These are phyloP conservation scores for Spialia ferax DNA, from an alignment of 2,888 invertebrate genomes.

Conservation along the genomic window DNA sequence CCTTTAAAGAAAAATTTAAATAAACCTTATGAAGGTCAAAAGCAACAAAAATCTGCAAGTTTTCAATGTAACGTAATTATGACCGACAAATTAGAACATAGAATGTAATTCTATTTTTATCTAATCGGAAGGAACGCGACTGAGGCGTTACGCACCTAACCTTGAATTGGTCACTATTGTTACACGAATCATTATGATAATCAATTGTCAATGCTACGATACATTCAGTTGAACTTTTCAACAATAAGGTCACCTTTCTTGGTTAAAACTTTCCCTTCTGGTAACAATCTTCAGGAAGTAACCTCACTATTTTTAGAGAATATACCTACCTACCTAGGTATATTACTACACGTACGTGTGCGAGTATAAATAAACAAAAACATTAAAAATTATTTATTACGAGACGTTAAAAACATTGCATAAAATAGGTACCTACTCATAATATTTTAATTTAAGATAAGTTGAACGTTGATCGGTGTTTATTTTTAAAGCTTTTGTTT, in stretches of 20 bases:
- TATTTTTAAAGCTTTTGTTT: no score
- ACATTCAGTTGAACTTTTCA: constrained; percentile 7
- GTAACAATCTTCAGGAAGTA: constrained; percentile 11
- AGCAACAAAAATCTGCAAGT: neutral
- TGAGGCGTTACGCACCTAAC: neutral
- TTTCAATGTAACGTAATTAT: neutral
- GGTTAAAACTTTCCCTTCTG: constrained; percentile 18
- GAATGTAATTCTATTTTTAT: neutral
- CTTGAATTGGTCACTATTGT: constrained; percentile 16
- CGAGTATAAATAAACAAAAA: no score
- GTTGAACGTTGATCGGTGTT: no score
- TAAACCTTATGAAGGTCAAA: neutral
- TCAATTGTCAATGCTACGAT: constrained; percentile 31
- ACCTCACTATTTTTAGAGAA: no score
- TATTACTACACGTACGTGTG: no score
- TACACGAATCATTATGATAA: constrained; percentile 6
- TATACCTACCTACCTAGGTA: no score
- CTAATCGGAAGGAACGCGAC: neutral
- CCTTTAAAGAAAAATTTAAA: no score
- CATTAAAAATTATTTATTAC: no score
- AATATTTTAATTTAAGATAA: no score
- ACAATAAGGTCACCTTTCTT: constrained; percentile 27
- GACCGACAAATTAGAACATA: neutral
- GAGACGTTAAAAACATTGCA: no score
- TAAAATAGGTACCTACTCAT: no score